Evolutionary conservation across 2,113 vertebrate species (phyloP), one percentile per base, ranked within the genome.

Genomic region (Nothoprocta perdicaria): DNA sequence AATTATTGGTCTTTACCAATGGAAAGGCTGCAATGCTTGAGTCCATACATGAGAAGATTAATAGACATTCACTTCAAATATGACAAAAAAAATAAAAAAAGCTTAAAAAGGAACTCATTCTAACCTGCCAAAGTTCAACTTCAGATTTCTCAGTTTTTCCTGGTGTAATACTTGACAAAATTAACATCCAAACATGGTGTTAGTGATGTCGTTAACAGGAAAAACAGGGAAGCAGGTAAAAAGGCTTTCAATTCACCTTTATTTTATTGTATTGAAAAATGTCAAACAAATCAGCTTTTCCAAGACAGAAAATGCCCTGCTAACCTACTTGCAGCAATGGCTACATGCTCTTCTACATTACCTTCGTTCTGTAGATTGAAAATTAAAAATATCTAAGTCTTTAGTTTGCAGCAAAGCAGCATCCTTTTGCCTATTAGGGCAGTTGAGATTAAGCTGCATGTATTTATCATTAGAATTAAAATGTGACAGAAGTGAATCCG

Each of bases 151-250:
- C 89, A 87, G 95, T 89, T 96, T 82, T 94, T 91, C 89, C 90
- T 96, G 95, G 62, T 95, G 93, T 92, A 95, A 91, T 8, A 92
- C 93, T 94, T 92, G 91, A 97, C 96, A 96, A 61, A 95, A 95
- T 93, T 95, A 97, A 96, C 84, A 95, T 22, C 14, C 52, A 71
- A 94, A 95, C 83, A 96, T 94, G 94, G 90, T 29, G 65, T 75
- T 66, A 90, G 55, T 91, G 95, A 74, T 90, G 73, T 78, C 95
- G 89, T 90, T 91, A 66, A 93, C 89, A 94, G 88, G 85, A 50
- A 90, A 95, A 92, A 94, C 43, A 91, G n/a, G 95, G 71, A 95
- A 95, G 52, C 22, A 60, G 33, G 26, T 55, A 53, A 92, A 88
- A 65, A 78, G 19, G 2, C 19, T 62, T 85, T 57, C 12, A 76